Conservation (phyloP, 1,140 invertebrate species). For the Aricia agestis region DNA sequence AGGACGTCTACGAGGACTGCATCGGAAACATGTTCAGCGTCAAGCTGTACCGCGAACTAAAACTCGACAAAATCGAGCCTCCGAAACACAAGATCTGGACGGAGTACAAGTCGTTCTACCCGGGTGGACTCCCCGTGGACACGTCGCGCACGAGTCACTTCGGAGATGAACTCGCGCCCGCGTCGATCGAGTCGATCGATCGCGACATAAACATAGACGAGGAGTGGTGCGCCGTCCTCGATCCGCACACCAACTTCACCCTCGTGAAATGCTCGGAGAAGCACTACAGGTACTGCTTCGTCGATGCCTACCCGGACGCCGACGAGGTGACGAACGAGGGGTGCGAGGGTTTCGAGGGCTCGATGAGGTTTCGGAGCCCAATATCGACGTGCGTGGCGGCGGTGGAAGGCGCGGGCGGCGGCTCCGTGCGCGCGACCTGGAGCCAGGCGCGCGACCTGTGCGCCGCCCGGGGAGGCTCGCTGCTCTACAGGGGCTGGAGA, state of each 20-base stretch:
- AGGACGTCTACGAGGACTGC: slow-evolving; percentile 54
- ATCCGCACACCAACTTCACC: slow-evolving; percentile 48
- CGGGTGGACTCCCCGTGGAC: slow-evolving; percentile 62
- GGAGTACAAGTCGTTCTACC: slow-evolving; percentile 58
- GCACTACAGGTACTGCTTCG: slow-evolving; percentile 62
- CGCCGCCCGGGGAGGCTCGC: slow-evolving; percentile 43
- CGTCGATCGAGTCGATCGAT: slow-evolving; percentile 26
- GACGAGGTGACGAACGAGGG: slow-evolving; percentile 35
- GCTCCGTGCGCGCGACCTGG: slow-evolving; percentile 59
- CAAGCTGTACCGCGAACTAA: slow-evolving; percentile 43
- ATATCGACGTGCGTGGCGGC: slow-evolving; percentile 48
- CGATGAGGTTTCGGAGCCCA: slow-evolving; percentile 54
- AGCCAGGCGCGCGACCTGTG: slow-evolving; percentile 55
- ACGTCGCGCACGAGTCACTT: slow-evolving; percentile 44
- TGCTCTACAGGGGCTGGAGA: slow-evolving; percentile 62
- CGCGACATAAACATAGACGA: slow-evolving; percentile 41
- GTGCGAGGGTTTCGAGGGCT: slow-evolving; percentile 42
- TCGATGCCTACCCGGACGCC: slow-evolving; percentile 47
- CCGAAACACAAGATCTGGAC: slow-evolving; percentile 47
- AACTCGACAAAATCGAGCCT: slow-evolving; percentile 32
- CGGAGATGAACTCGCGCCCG: slow-evolving; percentile 19
- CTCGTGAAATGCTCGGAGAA: slow-evolving; percentile 52
- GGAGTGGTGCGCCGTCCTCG: slow-evolving; percentile 48
- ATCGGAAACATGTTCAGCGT: slow-evolving; percentile 53
- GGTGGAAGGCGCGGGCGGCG: slow-evolving; percentile 40